Conservation (phyloP, 2,888 invertebrate species). For the Ethmia dodecea region DNA sequence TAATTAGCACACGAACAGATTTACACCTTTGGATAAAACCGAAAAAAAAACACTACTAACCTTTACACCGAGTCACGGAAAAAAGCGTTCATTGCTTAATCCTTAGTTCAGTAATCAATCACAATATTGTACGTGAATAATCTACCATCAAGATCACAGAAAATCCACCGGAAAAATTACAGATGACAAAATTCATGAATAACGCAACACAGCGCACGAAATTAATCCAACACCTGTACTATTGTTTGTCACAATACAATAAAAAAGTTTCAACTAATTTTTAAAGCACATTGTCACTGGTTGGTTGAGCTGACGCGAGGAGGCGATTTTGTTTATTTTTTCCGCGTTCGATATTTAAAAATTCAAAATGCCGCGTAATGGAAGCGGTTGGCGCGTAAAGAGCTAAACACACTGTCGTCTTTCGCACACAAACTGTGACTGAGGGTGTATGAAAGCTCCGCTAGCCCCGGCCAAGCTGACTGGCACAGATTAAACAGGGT, state of each 20-base stretch:
- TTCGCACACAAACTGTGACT: conserved; percentile 53
- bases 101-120: conserved; percentile 22
- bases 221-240: conserved; percentile 13
- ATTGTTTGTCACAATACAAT: conserved; percentile 6
- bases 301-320: conserved; percentile 10
- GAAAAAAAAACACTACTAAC: conserved; percentile 11
- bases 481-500: conserved; percentile 54
- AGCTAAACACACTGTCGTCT: conserved; percentile 16
- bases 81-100: conserved; percentile 15
- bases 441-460: conserved; percentile 62
- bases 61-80: conserved; percentile 18
- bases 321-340: conserved; percentile 17
- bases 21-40: conserved; percentile 3
- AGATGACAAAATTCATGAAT: conserved; percentile 20
- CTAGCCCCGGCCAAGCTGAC: conserved; percentile 63
- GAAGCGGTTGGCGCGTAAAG: conserved; percentile 19
- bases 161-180: conserved; percentile 17
- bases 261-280: background rate
- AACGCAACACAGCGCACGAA: conserved; percentile 14
- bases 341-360: conserved; percentile 41
- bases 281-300: conserved; percentile 5
- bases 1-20: background rate
- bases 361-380: conserved; percentile 34
- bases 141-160: conserved; percentile 15
- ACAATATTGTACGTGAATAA: conserved; percentile 16